Percentiles rank a stretch among this genome's conserved stretches.
phyloP scores from a whole-genome alignment of 2,113 vertebrate genomes.

The Anolis carolinensis region DNA sequence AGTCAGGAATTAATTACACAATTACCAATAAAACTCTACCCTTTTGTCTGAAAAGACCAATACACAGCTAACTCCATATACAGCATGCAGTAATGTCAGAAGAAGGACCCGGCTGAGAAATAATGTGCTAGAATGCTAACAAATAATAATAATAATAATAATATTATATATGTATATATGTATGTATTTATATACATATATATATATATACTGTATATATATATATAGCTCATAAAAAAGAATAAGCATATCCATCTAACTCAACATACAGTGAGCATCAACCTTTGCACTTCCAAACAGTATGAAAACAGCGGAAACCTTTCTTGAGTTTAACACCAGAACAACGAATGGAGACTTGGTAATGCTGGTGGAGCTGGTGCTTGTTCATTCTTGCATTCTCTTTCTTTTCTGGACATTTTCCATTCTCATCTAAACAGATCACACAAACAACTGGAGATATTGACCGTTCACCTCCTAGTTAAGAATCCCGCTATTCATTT shows the following conservation, averaged over 20 bases:
- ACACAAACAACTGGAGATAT: conserved; percentile 14
- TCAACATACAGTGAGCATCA: conserved; percentile 46
- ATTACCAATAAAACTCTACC: conserved; percentile 69
- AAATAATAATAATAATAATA: conserved; percentile 63
- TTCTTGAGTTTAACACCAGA: conserved; percentile 48
- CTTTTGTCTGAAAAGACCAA: conserved; percentile 69
- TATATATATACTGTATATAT: conserved; percentile 70
- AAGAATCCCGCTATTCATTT: conserved; percentile 47
- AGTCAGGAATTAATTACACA: conserved; percentile 66
- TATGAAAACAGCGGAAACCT: conserved; percentile 36
- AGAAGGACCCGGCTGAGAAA: conserved; percentile 72
- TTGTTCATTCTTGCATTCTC: conserved; percentile 38
- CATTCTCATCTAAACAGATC: conserved; percentile 37
- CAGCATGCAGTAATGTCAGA: conserved; percentile 81
- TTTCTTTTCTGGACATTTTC: conserved; percentile 9
- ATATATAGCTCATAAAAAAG: conserved; percentile 72
- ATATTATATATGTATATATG: conserved; percentile 24
- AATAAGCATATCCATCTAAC: conserved; percentile 66
- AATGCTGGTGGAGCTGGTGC: conserved; percentile 64
- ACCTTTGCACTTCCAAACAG: conserved; percentile 56
- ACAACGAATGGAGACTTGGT: conserved; percentile 44
- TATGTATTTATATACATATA: conserved; percentile 68
- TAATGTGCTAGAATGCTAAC: conserved; percentile 74
- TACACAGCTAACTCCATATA: conserved; percentile 80
- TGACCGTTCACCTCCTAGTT: conserved; percentile 53